phyloP scores from a whole-genome alignment of 2,113 vertebrate species.

The Lethenteron camtschaticum region DNA sequence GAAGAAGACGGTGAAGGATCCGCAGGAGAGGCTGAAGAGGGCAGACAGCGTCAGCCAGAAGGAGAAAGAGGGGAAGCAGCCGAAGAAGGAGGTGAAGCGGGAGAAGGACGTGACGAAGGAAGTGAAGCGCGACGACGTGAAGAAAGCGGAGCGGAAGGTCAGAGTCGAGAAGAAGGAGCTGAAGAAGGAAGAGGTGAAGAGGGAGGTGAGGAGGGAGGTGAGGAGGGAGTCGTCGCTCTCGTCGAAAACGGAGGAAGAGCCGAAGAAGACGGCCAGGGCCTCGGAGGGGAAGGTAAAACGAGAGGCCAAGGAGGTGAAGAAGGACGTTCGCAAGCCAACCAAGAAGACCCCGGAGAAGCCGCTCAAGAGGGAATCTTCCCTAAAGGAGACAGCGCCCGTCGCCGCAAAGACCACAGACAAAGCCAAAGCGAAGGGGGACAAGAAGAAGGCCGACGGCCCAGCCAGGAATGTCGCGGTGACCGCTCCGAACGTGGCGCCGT shows the following conservation, averaged over 20 bases:
- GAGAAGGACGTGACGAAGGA: constrained; percentile 39
- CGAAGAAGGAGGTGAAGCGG: constrained; percentile 20
- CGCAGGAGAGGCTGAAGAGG: constrained; percentile 15
- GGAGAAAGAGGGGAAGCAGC: constrained; percentile 17
- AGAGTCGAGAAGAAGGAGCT: constrained; percentile 19
- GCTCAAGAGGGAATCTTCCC: constrained; percentile 7
- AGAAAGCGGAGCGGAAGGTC: constrained; percentile 19
- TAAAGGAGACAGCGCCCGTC: constrained; percentile 17
- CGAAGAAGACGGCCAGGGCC: constrained; percentile 25
- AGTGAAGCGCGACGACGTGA: constrained; percentile 21
- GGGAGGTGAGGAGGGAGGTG: constrained; percentile 19
- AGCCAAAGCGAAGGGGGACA: not conserved
- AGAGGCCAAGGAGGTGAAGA: constrained; percentile 24
- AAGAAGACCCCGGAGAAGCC: constrained; percentile 16
- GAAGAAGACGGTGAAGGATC: constrained; percentile 21
- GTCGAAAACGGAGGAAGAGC: constrained; percentile 8
- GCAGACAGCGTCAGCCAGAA: not conserved
- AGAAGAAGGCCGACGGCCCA: not conserved
- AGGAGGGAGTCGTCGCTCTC: constrained; percentile 34
- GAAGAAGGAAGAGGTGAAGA: constrained; percentile 20
- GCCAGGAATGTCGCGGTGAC: too few species aligned
- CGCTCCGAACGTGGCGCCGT: too few species aligned
- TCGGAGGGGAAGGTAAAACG: constrained; percentile 29
- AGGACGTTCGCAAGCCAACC: constrained; percentile 8
- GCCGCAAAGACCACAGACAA: not conserved